Base-by-base conservation (phyloP, 2,797 vertebrate species). In the Manis crassicaudata region DNA sequence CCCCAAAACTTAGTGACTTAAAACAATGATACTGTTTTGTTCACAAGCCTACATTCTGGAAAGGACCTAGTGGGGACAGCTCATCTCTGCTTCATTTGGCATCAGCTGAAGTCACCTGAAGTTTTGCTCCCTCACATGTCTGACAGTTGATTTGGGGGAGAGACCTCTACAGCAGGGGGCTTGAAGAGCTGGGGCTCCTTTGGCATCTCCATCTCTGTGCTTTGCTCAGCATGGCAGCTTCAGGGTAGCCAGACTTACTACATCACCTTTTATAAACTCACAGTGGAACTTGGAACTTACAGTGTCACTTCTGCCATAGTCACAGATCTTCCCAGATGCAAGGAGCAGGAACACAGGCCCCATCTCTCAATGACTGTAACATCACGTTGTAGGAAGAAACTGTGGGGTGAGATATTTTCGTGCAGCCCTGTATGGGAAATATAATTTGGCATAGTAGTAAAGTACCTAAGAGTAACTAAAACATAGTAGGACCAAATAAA, bases 381-480 rank as follows among this genome's bases (percentile, higher is more conserved):
- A 2, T 80, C 40, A 29, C 90, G 29, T 35, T 70, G 29, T 11
- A 76, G 80, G 46, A 67, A 67, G 40, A 76, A 54, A 62, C 75
- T 56, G 10, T 37, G 9, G 54, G 63, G 5, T 50, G 68, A 43
- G 50, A 14, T 52, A 88, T 68, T 60, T 92, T 62, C 35, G 13
- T 40, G 35, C 5, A 43, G 9, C 68, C 35, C 20, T 77, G 10
- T 88, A 62, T 77, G 54, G 20, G 54, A 92, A 83, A 68, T 92
- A 77, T 11, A 77, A 56, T 9, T 54, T 70, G 46, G 35, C 23
- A 56, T 7, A 77, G 43, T 76, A 56, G 62, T 25, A 29, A 77
- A 62, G 88, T 86, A 88, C 88, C 96, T 98, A 97, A 95, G 95
- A 95, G 88, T 73, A 37, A 81, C 32, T 63, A 35, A 63, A 77